phyloP scores from a whole-genome alignment of 2,888 invertebrate genomes.

The Protonemura montana region DNA sequence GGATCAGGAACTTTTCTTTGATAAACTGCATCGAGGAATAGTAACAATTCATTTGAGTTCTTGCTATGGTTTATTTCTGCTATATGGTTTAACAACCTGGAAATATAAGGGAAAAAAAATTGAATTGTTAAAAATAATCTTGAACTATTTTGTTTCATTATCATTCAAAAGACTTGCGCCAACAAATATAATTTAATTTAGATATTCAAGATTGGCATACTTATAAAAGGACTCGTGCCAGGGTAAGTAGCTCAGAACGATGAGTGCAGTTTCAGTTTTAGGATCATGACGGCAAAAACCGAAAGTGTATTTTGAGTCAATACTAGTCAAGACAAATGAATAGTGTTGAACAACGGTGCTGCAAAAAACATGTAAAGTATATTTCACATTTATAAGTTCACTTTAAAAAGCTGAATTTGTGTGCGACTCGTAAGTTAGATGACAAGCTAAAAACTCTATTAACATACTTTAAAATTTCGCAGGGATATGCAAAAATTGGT shows the following conservation, averaged over 20 bases:
- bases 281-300: conserved; percentile 97
- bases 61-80: conserved; percentile 75
- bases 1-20: conserved; percentile 73
- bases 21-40: conserved; percentile 74
- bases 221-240: conserved; percentile 98
- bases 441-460: background rate
- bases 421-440: background rate
- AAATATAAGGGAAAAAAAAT: conserved; percentile 51
- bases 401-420: background rate
- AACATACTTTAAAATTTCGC: conserved; percentile 78
- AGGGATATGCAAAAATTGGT: conserved; percentile 92
- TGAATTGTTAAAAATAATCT: background rate
- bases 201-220: conserved; percentile 60
- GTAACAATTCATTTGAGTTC: conserved; percentile 64
- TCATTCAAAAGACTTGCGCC: background rate
- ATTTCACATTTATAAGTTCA: conserved; percentile 45
- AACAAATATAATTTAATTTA: background rate
- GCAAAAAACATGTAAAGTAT: conserved; percentile 58
- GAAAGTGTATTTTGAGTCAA: conserved; percentile 95
- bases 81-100: conserved; percentile 81
- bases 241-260: conserved; percentile 87
- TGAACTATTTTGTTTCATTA: background rate
- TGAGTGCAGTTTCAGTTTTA: conserved; percentile 83
- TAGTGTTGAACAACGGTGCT: conserved; percentile 91
- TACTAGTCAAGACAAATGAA: conserved; percentile 94